Conservation (phyloP, 2,888 invertebrate genomes). For the Orgyia antiqua region DNA sequence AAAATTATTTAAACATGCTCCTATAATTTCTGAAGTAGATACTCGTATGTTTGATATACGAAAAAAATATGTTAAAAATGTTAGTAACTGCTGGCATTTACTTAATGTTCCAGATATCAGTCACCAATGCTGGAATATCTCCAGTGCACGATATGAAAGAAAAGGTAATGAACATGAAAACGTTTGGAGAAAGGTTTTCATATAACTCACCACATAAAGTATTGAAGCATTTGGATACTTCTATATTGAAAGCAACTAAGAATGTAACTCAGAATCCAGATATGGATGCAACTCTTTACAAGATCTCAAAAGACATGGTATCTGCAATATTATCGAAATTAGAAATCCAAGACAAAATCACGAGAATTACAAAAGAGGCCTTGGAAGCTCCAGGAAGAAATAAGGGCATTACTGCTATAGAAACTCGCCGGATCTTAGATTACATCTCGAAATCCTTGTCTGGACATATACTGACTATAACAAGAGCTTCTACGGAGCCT, state of each 20-base stretch:
- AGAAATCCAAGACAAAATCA: conserved; percentile 70
- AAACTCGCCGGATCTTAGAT: conserved; percentile 65
- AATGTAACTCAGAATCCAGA: conserved; percentile 64
- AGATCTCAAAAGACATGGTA: conserved; percentile 65
- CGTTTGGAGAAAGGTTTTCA: conserved; percentile 35
- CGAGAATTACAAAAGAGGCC: conserved; percentile 65
- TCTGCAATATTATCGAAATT: conserved; percentile 63
- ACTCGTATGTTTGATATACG: no score
- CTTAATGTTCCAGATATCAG: conserved; percentile 32
- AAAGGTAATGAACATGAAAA: conserved; percentile 36
- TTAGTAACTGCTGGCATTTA: no score
- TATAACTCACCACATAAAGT: conserved; percentile 54
- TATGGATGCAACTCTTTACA: conserved; percentile 64
- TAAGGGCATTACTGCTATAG: conserved; percentile 68
- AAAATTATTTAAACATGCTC: no score
- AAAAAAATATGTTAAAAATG: no score
- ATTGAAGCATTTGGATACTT: conserved; percentile 55
- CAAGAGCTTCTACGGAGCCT: conserved; percentile 65
- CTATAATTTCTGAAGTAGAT: no score
- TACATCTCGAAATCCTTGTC: conserved; percentile 68
- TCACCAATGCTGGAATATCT: conserved; percentile 51
- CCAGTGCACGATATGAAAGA: conserved; percentile 60
- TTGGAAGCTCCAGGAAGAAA: conserved; percentile 64
- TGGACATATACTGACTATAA: conserved; percentile 60
- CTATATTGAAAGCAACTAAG: conserved; percentile 52